Base-by-base conservation (phyloP, 2,113 vertebrate species). In the Myotis brandtii region DNA sequence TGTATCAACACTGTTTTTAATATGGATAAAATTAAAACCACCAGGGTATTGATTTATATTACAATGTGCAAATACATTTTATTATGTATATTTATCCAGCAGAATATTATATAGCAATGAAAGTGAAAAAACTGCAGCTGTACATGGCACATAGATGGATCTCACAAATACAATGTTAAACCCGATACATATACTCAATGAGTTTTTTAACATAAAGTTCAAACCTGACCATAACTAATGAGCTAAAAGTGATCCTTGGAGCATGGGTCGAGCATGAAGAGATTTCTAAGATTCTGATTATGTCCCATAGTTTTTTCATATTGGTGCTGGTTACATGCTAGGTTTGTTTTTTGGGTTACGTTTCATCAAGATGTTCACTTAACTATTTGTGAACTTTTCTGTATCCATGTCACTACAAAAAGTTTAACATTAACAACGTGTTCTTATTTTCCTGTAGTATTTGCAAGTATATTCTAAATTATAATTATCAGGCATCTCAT, bases 401-500 rank as follows among this genome's bases (percentile, higher is more conserved):
- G 1, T 32, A 43, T 48, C 20, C 84, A 2, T 89, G 20, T 34
- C 69, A 89, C 34, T 30, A 69, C 2, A 52, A 20, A 84, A 43
- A 66, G 1, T 18, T 93, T 37, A 90, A 40, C 17, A 34, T 77
- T 56, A 40, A 40, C 48, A 67, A 72, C 56, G 1, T 13, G 12
- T 48, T 21, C 8, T 56, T 76, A 11, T 86, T n/a, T 95, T 72
- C 46, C 59, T 30, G 1, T 59, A 79, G 16, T 13, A 2, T 32
- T 92, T 95, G 62, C 16, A 80, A 69, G n/a, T 86, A 9, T n/a
- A 95, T 27, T 23, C n/a, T 73, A 69, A 92, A 27, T 82, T 43
- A 64, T 56, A 43, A 87, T 72, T 72, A 73, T 54, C 16, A 95
- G 8, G 2, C 6, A 62, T 62, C 5, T 75, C 25, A 1, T 20